Percentiles rank a stretch among this genome's conserved stretches.
Conservation (phyloP, 2,113 vertebrate species). For the Antechinus flavipes region DNA sequence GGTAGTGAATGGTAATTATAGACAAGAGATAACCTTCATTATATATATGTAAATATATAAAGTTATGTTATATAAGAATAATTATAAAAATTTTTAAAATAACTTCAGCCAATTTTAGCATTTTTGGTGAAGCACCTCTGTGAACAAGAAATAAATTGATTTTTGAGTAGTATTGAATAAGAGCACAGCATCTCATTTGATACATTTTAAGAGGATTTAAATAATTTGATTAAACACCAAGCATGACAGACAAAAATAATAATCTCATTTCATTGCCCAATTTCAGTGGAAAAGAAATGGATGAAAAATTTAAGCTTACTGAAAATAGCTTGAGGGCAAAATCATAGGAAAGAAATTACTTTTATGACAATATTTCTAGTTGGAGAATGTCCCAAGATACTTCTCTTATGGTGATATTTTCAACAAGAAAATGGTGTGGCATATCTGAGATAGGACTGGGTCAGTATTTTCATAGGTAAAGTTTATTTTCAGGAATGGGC, state of each 20-base stretch:
- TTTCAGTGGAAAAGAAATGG: constrained; percentile 68
- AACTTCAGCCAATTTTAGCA: constrained; percentile 67
- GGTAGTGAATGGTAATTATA: neutral
- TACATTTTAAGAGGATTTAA: constrained; percentile 74
- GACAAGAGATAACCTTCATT: neutral
- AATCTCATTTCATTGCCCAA: constrained; percentile 28
- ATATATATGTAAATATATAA: no score
- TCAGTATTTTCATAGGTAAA: neutral
- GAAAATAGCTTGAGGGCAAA: constrained; percentile 14
- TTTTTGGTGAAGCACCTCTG: constrained; percentile 34
- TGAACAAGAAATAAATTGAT: constrained; percentile 62
- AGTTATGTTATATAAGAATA: neutral
- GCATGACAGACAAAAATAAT: constrained; percentile 49
- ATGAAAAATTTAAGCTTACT: constrained; percentile 35
- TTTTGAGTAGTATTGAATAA: constrained; percentile 67
- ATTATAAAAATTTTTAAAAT: constrained; percentile 61
- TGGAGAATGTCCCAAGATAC: neutral
- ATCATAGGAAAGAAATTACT: neutral
- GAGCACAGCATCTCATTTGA: constrained; percentile 61
- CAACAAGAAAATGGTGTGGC: neutral
- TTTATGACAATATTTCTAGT: constrained; percentile 50
- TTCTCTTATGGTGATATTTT: constrained; percentile 52
- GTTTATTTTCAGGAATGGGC: constrained; percentile 8
- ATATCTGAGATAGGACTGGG: constrained; percentile 8
- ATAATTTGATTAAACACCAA: constrained; percentile 74